Conservation (phyloP, 2,797 vertebrate genomes). For the Hippopotamyrus pictus region DNA sequence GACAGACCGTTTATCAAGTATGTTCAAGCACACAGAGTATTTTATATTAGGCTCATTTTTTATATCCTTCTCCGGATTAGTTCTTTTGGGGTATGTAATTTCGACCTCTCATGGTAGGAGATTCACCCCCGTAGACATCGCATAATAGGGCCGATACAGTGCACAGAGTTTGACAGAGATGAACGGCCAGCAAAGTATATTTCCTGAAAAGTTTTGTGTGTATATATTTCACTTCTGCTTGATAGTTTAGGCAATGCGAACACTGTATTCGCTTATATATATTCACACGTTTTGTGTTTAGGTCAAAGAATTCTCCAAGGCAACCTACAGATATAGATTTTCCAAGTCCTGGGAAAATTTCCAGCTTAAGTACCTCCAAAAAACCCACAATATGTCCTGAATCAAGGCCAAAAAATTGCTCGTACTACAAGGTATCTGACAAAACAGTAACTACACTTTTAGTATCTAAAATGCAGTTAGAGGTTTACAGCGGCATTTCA, state of each 20-base stretch:
- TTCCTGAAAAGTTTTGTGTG: neutral
- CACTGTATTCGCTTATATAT: neutral
- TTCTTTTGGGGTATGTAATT: neutral
- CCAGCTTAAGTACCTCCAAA: neutral
- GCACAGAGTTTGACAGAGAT: neutral
- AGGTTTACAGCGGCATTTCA: neutral
- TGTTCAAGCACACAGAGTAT: conserved; percentile 11
- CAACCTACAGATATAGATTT: neutral
- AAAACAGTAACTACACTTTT: neutral
- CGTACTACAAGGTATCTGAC: neutral
- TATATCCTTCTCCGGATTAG: neutral
- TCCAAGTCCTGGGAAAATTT: neutral
- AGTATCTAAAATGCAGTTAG: neutral
- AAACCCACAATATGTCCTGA: neutral
- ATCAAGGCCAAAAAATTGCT: neutral
- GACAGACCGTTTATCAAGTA: conserved; percentile 33
- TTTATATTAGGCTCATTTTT: conserved; percentile 31
- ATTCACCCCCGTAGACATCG: neutral
- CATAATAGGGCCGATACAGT: neutral
- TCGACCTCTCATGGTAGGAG: neutral
- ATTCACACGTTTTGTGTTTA: neutral
- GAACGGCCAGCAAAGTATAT: neutral
- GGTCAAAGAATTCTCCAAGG: neutral
- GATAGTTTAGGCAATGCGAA: neutral
- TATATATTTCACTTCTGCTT: neutral